Evolutionary conservation across 2,113 vertebrate genomes (phyloP).

Genomic region (Martes martes): DNA sequence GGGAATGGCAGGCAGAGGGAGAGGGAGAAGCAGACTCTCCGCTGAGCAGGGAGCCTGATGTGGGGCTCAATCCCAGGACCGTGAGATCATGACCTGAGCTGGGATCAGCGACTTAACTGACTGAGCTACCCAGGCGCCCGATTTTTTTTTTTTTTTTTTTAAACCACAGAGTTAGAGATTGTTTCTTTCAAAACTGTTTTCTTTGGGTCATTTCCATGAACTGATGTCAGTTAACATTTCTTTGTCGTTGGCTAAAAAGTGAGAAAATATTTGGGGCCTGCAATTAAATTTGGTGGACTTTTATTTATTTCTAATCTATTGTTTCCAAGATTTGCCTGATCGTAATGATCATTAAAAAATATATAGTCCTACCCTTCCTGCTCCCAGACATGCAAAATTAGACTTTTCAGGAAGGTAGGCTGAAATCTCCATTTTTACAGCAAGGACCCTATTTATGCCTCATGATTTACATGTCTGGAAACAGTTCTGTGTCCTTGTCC

Average conservation of each 20-base stretch:
- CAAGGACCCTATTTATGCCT: not conserved
- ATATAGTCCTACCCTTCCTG: not conserved
- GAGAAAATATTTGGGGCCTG: not conserved
- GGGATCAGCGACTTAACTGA: no score
- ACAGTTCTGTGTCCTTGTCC: not conserved
- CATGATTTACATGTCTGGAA: slow-evolving; percentile 1
- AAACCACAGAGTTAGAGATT: not conserved
- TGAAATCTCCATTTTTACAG: not conserved
- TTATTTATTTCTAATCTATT: slow-evolving; percentile 1
- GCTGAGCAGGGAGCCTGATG: no score
- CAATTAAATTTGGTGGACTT: not conserved
- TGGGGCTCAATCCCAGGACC: no score
- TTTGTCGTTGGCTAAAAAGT: slow-evolving; percentile 28
- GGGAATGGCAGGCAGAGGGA: no score
- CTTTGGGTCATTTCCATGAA: slow-evolving; percentile 41
- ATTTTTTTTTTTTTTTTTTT: not conserved
- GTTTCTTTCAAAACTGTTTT: slow-evolving; percentile 19
- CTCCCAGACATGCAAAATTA: not conserved
- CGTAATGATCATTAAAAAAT: slow-evolving; percentile 12
- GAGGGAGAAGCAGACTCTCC: no score
- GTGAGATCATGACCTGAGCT: no score
- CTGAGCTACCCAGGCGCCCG: no score
- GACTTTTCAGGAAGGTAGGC: not conserved
- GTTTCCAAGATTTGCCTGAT: not conserved
- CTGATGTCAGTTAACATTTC: not conserved